phyloP scores from a whole-genome alignment of 2,113 vertebrate species.

The Monopterus albus region DNA sequence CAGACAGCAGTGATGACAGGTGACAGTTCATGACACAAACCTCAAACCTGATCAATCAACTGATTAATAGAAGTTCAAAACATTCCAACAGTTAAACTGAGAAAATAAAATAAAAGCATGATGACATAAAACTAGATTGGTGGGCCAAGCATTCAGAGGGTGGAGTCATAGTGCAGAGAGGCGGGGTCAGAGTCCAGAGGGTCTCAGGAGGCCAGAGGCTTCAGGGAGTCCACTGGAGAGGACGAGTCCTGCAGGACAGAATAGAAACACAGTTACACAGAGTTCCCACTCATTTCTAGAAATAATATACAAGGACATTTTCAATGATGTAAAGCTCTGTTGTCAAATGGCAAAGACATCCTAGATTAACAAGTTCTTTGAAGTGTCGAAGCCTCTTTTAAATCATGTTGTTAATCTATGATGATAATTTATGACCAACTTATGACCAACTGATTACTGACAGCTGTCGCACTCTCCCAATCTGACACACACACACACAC shows the following conservation, averaged over 20 bases:
- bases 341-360: no score
- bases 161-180: background rate
- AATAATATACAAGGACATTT: no score
- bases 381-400: no score
- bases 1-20: constrained; percentile 25
- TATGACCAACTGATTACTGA: no score
- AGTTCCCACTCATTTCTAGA: no score
- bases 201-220: constrained; percentile 68
- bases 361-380: no score
- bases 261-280: background rate
- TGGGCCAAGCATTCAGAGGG: background rate
- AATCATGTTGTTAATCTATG: no score
- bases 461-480: no score
- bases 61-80: constrained; percentile 9
- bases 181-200: background rate
- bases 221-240: constrained; percentile 59
- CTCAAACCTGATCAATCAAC: constrained; percentile 9
- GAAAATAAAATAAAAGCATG: constrained; percentile 17
- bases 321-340: no score
- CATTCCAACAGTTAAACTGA: background rate
- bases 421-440: no score
- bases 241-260: constrained; percentile 62
- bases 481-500: no score
- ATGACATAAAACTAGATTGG: constrained; percentile 14
- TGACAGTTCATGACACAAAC: constrained; percentile 6